Conservation (phyloP, 2,113 vertebrate genomes). For the Blennius ocellaris region DNA sequence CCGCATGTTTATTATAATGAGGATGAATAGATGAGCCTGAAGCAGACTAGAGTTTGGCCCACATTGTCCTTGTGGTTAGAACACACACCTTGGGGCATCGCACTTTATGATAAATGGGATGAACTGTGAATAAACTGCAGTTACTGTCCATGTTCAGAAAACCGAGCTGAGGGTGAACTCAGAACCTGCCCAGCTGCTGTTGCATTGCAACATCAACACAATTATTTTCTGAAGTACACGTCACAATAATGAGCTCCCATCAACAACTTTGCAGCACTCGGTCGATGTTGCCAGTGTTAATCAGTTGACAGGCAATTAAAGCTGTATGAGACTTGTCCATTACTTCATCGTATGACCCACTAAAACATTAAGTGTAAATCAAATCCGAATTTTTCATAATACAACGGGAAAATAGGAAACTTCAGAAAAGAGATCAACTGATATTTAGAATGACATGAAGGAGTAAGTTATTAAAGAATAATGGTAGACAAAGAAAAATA, state of each 20-base stretch:
- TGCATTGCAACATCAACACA: conserved; percentile 36
- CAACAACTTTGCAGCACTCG: neutral
- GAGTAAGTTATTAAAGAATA: conserved; percentile 11
- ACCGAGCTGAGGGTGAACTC: conserved; percentile 35
- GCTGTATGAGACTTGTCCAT: conserved; percentile 21
- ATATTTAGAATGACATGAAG: conserved; percentile 24
- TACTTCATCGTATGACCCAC: neutral
- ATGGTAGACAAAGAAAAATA: conserved; percentile 13
- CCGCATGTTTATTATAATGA: conserved; percentile 62
- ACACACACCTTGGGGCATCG: conserved; percentile 62
- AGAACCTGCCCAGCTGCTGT: conserved; percentile 19
- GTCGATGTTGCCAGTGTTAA: conserved; percentile 34
- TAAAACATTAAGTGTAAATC: conserved; percentile 28
- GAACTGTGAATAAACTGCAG: conserved; percentile 72
- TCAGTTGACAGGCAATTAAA: conserved; percentile 14
- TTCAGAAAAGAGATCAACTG: conserved; percentile 20
- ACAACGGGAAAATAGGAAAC: conserved; percentile 16
- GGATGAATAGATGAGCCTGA: conserved; percentile 66
- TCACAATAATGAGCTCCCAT: conserved; percentile 10
- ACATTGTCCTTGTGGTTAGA: conserved; percentile 69
- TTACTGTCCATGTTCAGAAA: conserved; percentile 62
- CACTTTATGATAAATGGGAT: conserved; percentile 69
- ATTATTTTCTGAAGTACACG: no score
- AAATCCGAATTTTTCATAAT: conserved; percentile 29
- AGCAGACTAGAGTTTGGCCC: conserved; percentile 64